Conservation (phyloP, 2,888 invertebrate genomes). For the Dyspetes luteomarginatus region DNA sequence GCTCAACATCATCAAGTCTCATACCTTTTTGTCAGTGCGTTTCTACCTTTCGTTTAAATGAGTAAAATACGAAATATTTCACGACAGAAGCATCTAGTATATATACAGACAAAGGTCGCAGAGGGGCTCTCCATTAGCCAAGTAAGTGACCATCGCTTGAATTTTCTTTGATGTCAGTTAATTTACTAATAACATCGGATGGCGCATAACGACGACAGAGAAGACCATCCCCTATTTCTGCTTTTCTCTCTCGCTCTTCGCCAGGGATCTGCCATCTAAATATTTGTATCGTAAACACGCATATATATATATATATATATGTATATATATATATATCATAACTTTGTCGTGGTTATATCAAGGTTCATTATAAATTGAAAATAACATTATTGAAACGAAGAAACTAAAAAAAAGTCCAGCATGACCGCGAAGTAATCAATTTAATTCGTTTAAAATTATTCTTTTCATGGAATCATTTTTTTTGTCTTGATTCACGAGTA, state of each 20-base stretch:
- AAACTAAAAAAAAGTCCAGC: constrained; percentile 6
- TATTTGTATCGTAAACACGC: constrained; percentile 82
- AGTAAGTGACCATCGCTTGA: constrained; percentile 80
- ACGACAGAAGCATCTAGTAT: constrained; percentile 18
- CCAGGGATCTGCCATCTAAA: constrained; percentile 78
- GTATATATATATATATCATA: constrained; percentile 57
- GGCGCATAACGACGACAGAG: constrained; percentile 53
- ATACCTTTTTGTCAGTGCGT: constrained; percentile 7
- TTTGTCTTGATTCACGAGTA: neutral
- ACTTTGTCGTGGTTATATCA: constrained; percentile 72
- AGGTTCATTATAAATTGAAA: constrained; percentile 74
- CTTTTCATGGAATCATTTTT: neutral
- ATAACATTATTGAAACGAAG: constrained; percentile 14
- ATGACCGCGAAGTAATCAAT: neutral
- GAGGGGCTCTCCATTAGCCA: constrained; percentile 75
- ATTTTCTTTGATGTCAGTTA: constrained; percentile 84
- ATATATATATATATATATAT: neutral
- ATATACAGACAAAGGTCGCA: constrained; percentile 47
- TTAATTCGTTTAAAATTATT: constrained; percentile 17
- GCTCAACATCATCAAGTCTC: neutral
- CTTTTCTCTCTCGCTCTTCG: neutral
- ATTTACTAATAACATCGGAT: constrained; percentile 83
- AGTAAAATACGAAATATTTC: constrained; percentile 25
- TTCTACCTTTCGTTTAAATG: constrained; percentile 36
- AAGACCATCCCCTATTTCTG: constrained; percentile 1